Evolutionary conservation across 2,888 invertebrate genomes (phyloP).

Genomic region (Mimachlamys varia): DNA sequence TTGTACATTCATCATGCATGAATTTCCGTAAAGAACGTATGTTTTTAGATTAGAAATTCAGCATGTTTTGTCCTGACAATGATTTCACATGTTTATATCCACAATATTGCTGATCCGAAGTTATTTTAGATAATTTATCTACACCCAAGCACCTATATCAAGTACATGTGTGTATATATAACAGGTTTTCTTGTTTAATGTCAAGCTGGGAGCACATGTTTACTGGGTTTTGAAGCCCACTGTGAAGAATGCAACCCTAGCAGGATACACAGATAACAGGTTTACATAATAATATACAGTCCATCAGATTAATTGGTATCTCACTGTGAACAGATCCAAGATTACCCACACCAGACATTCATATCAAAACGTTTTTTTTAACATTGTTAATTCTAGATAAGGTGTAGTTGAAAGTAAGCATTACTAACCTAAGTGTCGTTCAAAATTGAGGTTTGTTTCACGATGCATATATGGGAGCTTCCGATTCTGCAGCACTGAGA

Average conservation of each 20-base stretch:
- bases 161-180: neutral
- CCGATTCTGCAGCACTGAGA: neutral
- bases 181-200: neutral
- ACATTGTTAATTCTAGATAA: neutral
- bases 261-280: neutral
- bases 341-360: neutral
- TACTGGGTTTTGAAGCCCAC: neutral
- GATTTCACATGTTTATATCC: too few species aligned
- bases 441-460: neutral
- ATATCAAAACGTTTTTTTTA: neutral
- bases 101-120: too few species aligned
- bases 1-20: too few species aligned
- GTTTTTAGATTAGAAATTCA: too few species aligned
- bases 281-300: neutral
- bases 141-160: neutral
- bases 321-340: neutral
- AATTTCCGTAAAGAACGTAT: too few species aligned
- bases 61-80: too few species aligned
- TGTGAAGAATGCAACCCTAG: neutral
- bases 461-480: neutral
- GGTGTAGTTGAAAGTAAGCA: neutral
- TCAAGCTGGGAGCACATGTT: conserved; percentile 2
- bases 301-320: neutral
- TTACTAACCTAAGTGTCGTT: neutral
- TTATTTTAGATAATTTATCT: neutral